A percentile compares a stretch with the other conserved stretches of the same genome.
phyloP scores from a whole-genome alignment of 2,113 vertebrate genomes.

The Poeciliopsis occidentalis region DNA sequence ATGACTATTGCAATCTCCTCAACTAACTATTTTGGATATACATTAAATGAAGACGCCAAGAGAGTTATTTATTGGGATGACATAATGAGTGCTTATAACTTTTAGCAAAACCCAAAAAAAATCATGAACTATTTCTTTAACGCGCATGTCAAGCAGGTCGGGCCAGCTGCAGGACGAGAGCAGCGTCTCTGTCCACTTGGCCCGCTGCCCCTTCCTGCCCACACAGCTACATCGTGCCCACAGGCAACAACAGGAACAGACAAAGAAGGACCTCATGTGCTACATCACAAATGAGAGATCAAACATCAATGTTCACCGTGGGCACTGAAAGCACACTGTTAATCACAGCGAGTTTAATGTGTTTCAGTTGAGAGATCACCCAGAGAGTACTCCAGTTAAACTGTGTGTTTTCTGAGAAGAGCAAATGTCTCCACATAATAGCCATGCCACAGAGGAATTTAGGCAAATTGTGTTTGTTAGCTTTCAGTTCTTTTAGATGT shows the following conservation, averaged over 20 bases:
- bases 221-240: slow-evolving; percentile 55
- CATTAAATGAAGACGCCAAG: background rate
- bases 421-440: slow-evolving; percentile 42
- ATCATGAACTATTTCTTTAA: background rate
- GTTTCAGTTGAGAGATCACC: slow-evolving; percentile 68
- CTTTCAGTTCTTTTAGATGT: slow-evolving; percentile 22
- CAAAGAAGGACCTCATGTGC: slow-evolving; percentile 73
- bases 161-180: slow-evolving; percentile 60
- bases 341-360: slow-evolving; percentile 72
- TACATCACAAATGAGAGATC: slow-evolving; percentile 77
- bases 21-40: background rate
- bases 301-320: slow-evolving; percentile 71
- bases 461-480: slow-evolving; percentile 32
- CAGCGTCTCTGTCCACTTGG: slow-evolving; percentile 71
- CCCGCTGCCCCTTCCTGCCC: slow-evolving; percentile 49
- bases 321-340: slow-evolving; percentile 66
- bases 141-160: slow-evolving; percentile 57
- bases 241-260: slow-evolving; percentile 64
- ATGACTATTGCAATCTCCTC: background rate
- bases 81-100: background rate
- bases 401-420: slow-evolving; percentile 41
- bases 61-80: background rate
- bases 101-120: background rate
- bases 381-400: slow-evolving; percentile 56
- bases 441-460: slow-evolving; percentile 23